Percentiles rank a stretch among this genome's conserved stretches.
These are phyloP conservation scores for Scaptomyza montana DNA, from an alignment of 1,140 invertebrate genomes.

Conservation along the genomic window DNA sequence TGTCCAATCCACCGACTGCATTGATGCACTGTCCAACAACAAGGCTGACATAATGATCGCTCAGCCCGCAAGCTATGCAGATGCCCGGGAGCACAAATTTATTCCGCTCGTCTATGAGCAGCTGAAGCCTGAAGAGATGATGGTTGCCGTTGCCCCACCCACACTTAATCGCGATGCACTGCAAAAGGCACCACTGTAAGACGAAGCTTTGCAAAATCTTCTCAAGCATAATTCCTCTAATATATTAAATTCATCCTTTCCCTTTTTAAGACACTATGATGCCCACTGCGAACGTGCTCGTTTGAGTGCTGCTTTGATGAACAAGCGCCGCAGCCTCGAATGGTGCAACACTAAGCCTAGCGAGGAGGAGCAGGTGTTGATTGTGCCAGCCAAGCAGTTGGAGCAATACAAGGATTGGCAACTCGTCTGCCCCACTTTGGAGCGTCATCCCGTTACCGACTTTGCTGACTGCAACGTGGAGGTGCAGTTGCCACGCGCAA, in stretches of 20 bases:
- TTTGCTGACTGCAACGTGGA: slow-evolving; percentile 69
- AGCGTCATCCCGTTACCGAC: slow-evolving; percentile 71
- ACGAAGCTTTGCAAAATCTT: not conserved
- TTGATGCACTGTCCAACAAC: slow-evolving; percentile 85
- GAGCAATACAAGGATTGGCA: slow-evolving; percentile 70
- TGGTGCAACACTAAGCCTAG: slow-evolving; percentile 49
- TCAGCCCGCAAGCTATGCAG: slow-evolving; percentile 39
- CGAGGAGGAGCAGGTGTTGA: slow-evolving; percentile 49
- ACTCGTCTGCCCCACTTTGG: slow-evolving; percentile 66
- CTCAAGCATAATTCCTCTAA: not conserved
- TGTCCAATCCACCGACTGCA: slow-evolving; percentile 86
- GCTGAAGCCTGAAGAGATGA: slow-evolving; percentile 54
- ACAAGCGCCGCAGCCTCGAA: slow-evolving; percentile 62
- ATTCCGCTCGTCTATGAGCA: slow-evolving; percentile 72
- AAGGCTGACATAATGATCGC: slow-evolving; percentile 64
- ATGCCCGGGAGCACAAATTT: slow-evolving; percentile 52
- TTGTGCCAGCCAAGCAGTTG: slow-evolving; percentile 67
- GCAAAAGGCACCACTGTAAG: slow-evolving; percentile 71
- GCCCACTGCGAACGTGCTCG: slow-evolving; percentile 48
- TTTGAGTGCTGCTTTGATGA: slow-evolving; percentile 62
- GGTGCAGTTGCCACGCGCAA: slow-evolving; percentile 62
- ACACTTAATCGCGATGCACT: slow-evolving; percentile 49
- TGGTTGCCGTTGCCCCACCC: slow-evolving; percentile 71
- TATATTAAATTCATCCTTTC: not conserved
- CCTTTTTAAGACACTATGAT: slow-evolving; percentile 62